Evolutionary conservation across 2,113 vertebrate genomes (phyloP), one percentile per base, ranked within the genome.

Genomic region (Macquaria australasica): DNA sequence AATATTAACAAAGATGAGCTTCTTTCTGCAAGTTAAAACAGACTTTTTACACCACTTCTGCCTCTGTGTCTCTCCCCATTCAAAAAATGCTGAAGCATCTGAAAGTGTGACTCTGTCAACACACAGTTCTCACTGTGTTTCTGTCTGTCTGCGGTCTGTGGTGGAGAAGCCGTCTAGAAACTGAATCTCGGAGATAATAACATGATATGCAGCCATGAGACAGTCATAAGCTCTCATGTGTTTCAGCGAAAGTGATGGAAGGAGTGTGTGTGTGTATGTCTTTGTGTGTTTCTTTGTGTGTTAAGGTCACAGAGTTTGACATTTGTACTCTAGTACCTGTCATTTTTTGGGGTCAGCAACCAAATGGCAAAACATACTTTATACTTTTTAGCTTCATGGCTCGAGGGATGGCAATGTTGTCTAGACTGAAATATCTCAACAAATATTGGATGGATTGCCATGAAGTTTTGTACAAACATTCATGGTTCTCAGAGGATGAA

Each of bases 101-200:
- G 43, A 73, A 48, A 34, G 73, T 16, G 60, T 0, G 34, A 28
- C 69, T 48, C 12, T 14, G 37, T 51, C 25, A 3, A 9, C 41
- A 55, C 18, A 8, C 18, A 16, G 43, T 14, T 67, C 83, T 37
- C 21, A 2, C 63, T n/a, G 67, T 66, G 16, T 31, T 28, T 56
- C 58, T 77, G 66, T 41, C 41, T 68, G 75, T 51, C 58, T 68
- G 87, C 34, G 84, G 79, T 83, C 41, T 83, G 87, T 69, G 87
- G 79, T 2, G 9, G 21, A 66, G 66, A 68, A 41, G 8, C 21
- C 1, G 2, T 53, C 73, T 8, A 53, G 25, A 82, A 39, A 53
- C 60, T 9, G 15, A 81, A 69, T 68, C 73, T 83, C 66, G 79
- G 73, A 67, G 59, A 76, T 76, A 70, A 85, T 70, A 4, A 73